Conservation (phyloP, 2,797 vertebrate species). For the Trichosurus vulpecula region DNA sequence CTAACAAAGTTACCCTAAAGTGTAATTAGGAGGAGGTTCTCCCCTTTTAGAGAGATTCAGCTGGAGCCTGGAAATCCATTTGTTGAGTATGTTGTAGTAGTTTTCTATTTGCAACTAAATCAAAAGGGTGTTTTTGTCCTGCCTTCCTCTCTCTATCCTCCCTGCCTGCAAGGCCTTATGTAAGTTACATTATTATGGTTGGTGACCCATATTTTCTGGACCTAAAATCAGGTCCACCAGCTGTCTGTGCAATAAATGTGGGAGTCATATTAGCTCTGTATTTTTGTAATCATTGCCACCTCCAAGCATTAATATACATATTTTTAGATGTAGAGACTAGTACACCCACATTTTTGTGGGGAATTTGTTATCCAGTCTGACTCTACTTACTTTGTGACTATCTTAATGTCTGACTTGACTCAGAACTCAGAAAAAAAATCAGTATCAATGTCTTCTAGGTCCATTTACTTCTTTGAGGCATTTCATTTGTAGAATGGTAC, state of each 20-base stretch:
- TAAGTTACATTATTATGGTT: background rate
- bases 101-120: background rate
- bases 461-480: background rate
- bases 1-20: background rate
- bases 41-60: background rate
- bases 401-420: background rate
- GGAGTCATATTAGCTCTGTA: background rate
- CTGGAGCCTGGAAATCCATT: background rate
- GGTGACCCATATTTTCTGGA: background rate
- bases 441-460: background rate
- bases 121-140: background rate
- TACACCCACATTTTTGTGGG: background rate
- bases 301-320: background rate
- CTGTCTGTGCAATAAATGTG: background rate
- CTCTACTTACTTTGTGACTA: background rate
- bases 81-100: background rate
- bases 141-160: background rate
- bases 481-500: background rate
- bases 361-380: background rate
- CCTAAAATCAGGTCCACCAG: background rate
- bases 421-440: background rate
- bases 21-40: background rate
- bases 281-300: background rate
- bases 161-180: background rate
- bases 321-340: background rate